These are phyloP conservation scores for Ylistrum balloti DNA, from an alignment of 1,140 invertebrate species.

Conservation along the genomic window DNA sequence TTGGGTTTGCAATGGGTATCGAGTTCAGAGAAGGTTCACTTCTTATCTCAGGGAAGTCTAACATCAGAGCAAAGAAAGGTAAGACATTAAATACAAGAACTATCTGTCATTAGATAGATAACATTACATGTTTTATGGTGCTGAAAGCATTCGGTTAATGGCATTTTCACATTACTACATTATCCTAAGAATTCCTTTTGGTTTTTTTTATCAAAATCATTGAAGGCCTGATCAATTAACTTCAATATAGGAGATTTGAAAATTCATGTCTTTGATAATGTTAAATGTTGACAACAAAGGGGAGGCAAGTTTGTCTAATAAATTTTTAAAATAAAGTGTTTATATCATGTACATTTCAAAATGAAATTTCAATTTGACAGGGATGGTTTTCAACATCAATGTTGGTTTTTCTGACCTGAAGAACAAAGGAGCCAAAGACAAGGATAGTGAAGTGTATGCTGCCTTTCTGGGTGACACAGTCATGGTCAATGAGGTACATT, in stretches of 20 bases:
- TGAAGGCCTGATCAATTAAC: too few relatives aligned
- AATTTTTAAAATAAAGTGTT: too few relatives aligned
- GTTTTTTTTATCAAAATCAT: too few relatives aligned
- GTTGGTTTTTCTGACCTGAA: constrained; percentile 94
- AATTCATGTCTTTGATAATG: too few relatives aligned
- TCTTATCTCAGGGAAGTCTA: constrained; percentile 95
- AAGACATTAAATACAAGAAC: constrained; percentile 46
- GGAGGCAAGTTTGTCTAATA: too few relatives aligned
- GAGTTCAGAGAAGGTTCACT: constrained; percentile 98
- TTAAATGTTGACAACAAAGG: too few relatives aligned
- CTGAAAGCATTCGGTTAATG: too few relatives aligned
- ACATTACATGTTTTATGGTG: too few relatives aligned
- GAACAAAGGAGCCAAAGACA: constrained; percentile 91
- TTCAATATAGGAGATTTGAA: too few relatives aligned
- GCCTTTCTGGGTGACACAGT: constrained; percentile 99
- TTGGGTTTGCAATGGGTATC: constrained; percentile 98
- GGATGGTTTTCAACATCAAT: constrained; percentile 98
- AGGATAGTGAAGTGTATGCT: constrained; percentile 95
- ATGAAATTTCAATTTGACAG: constrained; percentile 82
- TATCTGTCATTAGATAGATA: neutral
- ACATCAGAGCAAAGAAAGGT: constrained; percentile 90
- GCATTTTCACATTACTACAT: too few relatives aligned
- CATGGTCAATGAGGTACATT: constrained; percentile 93
- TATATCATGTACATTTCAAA: too few relatives aligned
- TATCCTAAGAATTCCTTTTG: too few relatives aligned